Percentiles rank a stretch among this genome's conserved stretches.
phyloP scores from a whole-genome alignment of 2,888 invertebrate species.

The Parnassius orleans region DNA sequence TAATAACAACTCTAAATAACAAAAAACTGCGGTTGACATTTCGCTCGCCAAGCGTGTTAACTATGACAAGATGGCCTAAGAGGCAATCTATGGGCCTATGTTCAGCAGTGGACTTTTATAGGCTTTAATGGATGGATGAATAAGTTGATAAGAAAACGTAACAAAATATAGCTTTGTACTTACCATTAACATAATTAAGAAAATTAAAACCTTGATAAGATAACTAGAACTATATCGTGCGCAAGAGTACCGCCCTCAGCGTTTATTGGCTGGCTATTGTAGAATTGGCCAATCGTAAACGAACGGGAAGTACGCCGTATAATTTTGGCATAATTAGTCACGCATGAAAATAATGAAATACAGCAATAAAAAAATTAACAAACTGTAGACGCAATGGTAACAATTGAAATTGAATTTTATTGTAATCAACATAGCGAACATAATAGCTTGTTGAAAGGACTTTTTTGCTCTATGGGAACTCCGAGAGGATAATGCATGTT shows the following conservation, averaged over 20 bases:
- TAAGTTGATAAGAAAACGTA: too few relatives aligned
- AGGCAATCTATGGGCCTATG: too few relatives aligned
- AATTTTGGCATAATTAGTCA: conserved; percentile 80
- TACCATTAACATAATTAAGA: too few relatives aligned
- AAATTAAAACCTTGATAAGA: too few relatives aligned
- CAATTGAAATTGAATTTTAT: conserved; percentile 11
- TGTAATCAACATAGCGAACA: conserved; percentile 10
- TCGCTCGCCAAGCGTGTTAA: too few relatives aligned
- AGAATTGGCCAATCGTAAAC: conserved; percentile 61
- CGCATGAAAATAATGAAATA: conserved; percentile 52
- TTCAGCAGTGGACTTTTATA: too few relatives aligned
- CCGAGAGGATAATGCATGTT: conserved; percentile 22
- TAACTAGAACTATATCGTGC: conserved; percentile 40
- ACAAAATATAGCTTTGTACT: too few relatives aligned
- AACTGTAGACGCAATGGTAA: background rate
- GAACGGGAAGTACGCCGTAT: conserved; percentile 56
- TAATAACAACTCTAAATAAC: too few relatives aligned
- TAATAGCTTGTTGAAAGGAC: conserved; percentile 3
- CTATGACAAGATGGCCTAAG: too few relatives aligned
- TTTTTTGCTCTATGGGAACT: conserved; percentile 14
- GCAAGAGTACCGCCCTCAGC: conserved; percentile 70
- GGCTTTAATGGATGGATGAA: too few relatives aligned
- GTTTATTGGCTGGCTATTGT: conserved; percentile 67
- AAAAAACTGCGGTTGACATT: too few relatives aligned
- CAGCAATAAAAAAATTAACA: conserved; percentile 5